Percentiles rank a stretch among this genome's conserved stretches.
These are phyloP conservation scores for Nomada ferruginata DNA, from an alignment of 2,888 invertebrate species.

Conservation along the genomic window DNA sequence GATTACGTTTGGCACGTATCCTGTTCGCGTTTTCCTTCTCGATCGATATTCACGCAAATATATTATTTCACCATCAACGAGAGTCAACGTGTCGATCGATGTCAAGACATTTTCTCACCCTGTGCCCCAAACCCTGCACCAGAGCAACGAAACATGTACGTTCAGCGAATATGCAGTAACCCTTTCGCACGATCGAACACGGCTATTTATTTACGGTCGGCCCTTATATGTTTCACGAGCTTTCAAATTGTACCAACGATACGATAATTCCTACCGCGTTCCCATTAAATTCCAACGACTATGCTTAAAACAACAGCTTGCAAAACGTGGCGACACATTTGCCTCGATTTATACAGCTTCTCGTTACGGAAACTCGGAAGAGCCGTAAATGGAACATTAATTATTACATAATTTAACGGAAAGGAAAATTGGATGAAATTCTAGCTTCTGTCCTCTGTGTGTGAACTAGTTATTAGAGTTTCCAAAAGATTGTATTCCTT, in stretches of 20 bases:
- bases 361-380: too few species aligned
- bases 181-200: slow-evolving; percentile 19
- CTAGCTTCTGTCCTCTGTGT: not conserved
- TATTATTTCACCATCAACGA: slow-evolving; percentile 19
- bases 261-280: slow-evolving; percentile 25
- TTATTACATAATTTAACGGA: too few species aligned
- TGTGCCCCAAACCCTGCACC: not conserved
- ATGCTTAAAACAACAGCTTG: not conserved
- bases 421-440: too few species aligned
- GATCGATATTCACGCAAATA: slow-evolving; percentile 14
- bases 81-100: slow-evolving; percentile 27
- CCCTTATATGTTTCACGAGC: slow-evolving; percentile 36
- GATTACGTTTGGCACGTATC: not conserved
- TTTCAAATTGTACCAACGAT: slow-evolving; percentile 9
- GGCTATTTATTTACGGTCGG: slow-evolving; percentile 40
- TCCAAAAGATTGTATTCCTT: too few species aligned
- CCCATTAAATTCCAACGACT: not conserved
- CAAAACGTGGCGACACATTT: not conserved
- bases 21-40: not conserved
- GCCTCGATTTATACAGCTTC: not conserved
- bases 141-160: slow-evolving; percentile 1
- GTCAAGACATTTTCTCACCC: not conserved
- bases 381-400: too few species aligned
- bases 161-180: slow-evolving; percentile 6
- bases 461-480: not conserved